phyloP scores from a whole-genome alignment of 2,888 invertebrate species.

The Oligia fasciuncula region DNA sequence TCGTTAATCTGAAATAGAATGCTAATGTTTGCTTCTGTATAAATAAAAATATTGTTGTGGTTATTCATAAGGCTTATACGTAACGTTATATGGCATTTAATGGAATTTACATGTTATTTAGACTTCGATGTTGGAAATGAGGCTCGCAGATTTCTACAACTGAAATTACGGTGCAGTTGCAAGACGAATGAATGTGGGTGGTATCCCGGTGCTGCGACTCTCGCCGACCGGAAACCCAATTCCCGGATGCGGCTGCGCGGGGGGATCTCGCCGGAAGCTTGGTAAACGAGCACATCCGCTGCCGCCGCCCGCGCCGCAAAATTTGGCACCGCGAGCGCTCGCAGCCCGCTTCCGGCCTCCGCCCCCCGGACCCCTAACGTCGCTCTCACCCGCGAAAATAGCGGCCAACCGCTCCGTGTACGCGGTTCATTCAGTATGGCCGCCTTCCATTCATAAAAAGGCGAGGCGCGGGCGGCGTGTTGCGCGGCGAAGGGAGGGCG shows the following conservation, averaged over 20 bases:
- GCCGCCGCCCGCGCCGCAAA: constrained; percentile 90
- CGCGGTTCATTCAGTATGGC: constrained; percentile 93
- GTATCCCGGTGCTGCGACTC: constrained; percentile 85
- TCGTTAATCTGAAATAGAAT: constrained; percentile 69
- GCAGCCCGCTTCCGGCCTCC: constrained; percentile 89
- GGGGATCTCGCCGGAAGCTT: constrained; percentile 89
- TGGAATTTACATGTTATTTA: constrained; percentile 32
- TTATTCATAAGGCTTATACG: constrained; percentile 35
- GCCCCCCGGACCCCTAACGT: constrained; percentile 85
- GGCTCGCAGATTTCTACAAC: constrained; percentile 50
- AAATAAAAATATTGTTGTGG: constrained; percentile 59
- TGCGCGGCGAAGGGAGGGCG: constrained; percentile 88
- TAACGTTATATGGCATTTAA: constrained; percentile 22
- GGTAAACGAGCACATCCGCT: constrained; percentile 90
- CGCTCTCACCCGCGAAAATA: constrained; percentile 88
- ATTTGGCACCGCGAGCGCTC: constrained; percentile 89
- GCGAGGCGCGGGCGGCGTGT: constrained; percentile 88
- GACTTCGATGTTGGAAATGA: constrained; percentile 26
- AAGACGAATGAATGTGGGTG: constrained; percentile 88
- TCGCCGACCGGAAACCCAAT: constrained; percentile 89
- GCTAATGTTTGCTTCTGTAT: constrained; percentile 64
- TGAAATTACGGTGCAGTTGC: constrained; percentile 71
- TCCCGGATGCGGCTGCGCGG: constrained; percentile 90
- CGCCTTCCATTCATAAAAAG: constrained; percentile 93
- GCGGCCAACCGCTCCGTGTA: constrained; percentile 90